phyloP scores from a whole-genome alignment of 1,140 invertebrate species.

The Drosophila teissieri region DNA sequence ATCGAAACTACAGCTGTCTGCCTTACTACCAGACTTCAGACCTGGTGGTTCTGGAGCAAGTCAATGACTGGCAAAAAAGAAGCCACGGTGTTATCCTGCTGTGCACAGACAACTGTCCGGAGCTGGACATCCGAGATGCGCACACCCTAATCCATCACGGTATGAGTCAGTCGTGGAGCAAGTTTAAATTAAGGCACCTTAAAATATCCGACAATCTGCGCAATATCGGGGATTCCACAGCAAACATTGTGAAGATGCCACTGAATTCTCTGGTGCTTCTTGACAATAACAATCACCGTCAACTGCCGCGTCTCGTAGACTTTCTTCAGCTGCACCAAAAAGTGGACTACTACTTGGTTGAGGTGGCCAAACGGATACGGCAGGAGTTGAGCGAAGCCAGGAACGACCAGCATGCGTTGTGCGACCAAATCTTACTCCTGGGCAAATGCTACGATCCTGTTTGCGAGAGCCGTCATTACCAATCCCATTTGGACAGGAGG shows the following conservation, averaged over 20 bases:
- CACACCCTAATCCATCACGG: constrained; percentile 53
- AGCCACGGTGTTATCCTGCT: constrained; percentile 29
- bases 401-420: constrained; percentile 9
- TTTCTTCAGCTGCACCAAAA: constrained; percentile 43
- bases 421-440: constrained; percentile 26
- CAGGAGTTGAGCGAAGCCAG: not conserved
- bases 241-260: rapidly evolving
- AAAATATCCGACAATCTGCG: constrained; percentile 22
- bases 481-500: constrained; percentile 4
- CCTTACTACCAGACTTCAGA: constrained; percentile 51
- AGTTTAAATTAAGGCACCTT: constrained; percentile 56
- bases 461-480: constrained; percentile 45
- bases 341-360: constrained; percentile 27
- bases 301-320: constrained; percentile 61
- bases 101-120: constrained; percentile 62
- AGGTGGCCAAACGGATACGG: constrained; percentile 32
- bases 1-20: constrained; percentile 27
- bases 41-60: constrained; percentile 11
- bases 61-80: constrained; percentile 31
- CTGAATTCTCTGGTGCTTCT: constrained; percentile 44
- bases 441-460: constrained; percentile 32
- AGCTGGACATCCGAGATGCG: constrained; percentile 45
- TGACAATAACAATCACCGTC: constrained; percentile 41
- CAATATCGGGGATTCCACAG: constrained; percentile 2
- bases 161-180: constrained; percentile 51